Base-by-base conservation (phyloP, 2,888 invertebrate genomes). In the Orthosia gracilis region DNA sequence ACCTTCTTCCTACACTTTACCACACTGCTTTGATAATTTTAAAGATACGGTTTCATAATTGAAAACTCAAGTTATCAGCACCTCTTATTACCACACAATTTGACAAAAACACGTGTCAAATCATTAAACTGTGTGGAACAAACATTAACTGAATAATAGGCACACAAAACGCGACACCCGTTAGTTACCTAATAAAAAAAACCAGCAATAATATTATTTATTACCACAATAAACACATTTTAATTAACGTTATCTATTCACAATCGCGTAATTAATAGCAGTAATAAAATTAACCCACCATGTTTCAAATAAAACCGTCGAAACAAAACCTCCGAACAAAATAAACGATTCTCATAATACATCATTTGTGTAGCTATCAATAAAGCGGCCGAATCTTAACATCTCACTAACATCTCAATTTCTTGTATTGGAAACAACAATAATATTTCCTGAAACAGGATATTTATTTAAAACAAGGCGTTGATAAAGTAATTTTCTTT, bases 401-500 rank as follows among this genome's bases (percentile, higher is more conserved):
- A 95, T 94, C 94, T 94, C 88, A 89, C 90, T 89, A 91, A 96
- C 96, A 95, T 95, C 96, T 96, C 96, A 96, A 96, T 96, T 93
- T 94, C 95, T 95, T 94, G 96, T 95, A 95, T 96, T 94, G 94
- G 94, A 94, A 95, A 96, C 93, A 96, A 95, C 95, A 94, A 96
- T 94, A 96, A 96, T 96, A 96, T 94, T 96, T 96, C 96, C 96
- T 96, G 96, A 96, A 96, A 96, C 96, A 94, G 96, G 95, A 96
- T 96, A 96, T 96, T 96, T 96, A 96, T 96, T 96, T 95, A 95
- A 96, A 96, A 96, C 96, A 96, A 96, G 96, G 95, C 96, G 96
- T 96, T 96, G 96, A 96, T 96, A 96, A 96, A 96, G 96, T 96
- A 96, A 96, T 96, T 96, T 96, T 96, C 96, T 96, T 96, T 96